phyloP scores from a whole-genome alignment of 2,888 invertebrate species.

The Drosophila limbata region DNA sequence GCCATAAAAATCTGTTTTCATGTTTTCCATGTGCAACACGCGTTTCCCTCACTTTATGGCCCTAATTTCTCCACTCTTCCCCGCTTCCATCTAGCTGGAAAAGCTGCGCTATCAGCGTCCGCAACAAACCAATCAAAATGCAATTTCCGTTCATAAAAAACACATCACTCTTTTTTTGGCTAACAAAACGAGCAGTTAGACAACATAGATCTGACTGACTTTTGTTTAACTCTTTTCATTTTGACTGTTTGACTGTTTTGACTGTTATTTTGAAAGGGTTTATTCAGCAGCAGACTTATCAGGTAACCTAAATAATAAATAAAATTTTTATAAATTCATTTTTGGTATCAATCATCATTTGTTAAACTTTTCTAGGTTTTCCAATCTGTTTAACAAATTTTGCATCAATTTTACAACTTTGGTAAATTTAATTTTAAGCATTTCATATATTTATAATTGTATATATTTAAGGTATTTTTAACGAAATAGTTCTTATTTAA shows the following conservation, averaged over 20 bases:
- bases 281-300: neutral
- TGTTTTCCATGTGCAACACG: slow-evolving; percentile 48
- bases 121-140: slow-evolving; percentile 76
- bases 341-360: neutral
- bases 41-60: slow-evolving; percentile 47
- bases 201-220: slow-evolving; percentile 32
- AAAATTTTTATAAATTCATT: neutral
- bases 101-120: slow-evolving; percentile 66
- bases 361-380: too few species aligned
- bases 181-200: slow-evolving; percentile 31
- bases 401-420: too few species aligned
- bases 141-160: slow-evolving; percentile 68
- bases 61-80: slow-evolving; percentile 9
- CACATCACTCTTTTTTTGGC: slow-evolving; percentile 45
- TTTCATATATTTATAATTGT: too few species aligned
- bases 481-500: too few species aligned
- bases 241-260: too few species aligned
- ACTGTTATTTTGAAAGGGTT: neutral
- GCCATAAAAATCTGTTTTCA: slow-evolving; percentile 39
- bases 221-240: neutral
- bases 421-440: too few species aligned
- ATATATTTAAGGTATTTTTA: too few species aligned
- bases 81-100: slow-evolving; percentile 12
- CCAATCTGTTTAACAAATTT: too few species aligned
- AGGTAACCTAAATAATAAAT: too few species aligned